Conservation (phyloP, 35 echinoderm and acorn worm genomes). For the Apostichopus japonicus region DNA sequence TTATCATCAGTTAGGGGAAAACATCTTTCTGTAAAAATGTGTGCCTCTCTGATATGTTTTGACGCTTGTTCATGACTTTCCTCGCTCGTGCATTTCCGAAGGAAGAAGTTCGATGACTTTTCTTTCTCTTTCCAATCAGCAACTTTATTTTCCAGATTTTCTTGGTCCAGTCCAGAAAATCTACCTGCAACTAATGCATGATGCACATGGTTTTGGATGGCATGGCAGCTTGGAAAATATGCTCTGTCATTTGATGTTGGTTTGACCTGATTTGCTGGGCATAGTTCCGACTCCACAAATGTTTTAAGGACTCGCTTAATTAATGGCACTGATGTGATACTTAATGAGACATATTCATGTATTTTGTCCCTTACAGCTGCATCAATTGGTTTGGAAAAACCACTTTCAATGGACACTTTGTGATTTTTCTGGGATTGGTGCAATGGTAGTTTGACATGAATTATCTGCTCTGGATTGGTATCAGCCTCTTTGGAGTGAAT, state of each 20-base stretch:
- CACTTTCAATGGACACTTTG: not conserved
- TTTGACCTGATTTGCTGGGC: not conserved
- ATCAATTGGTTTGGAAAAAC: not conserved
- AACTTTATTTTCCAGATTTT: not conserved
- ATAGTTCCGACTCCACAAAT: not conserved
- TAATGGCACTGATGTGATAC: not conserved
- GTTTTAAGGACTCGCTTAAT: not conserved
- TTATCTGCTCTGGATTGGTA: not conserved
- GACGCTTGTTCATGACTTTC: not conserved
- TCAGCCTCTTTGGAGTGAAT: not conserved
- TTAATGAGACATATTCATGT: not conserved
- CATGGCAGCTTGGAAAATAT: not conserved
- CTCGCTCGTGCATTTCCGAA: not conserved
- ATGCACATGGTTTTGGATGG: constrained; percentile 2
- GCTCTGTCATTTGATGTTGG: not conserved
- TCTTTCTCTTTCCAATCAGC: not conserved
- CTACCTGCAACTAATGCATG: not conserved
- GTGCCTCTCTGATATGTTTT: not conserved
- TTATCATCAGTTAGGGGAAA: not conserved
- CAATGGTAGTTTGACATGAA: constrained; percentile 3
- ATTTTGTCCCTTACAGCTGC: not conserved
- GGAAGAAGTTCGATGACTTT: not conserved
- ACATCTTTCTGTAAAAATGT: not conserved
- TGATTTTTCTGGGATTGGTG: not conserved
- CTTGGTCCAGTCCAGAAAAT: not conserved